A percentile compares a stretch with the other conserved stretches of the same genome.
Conservation (phyloP, 1,140 invertebrate species). For the Panagrolaimus sp. region DNA sequence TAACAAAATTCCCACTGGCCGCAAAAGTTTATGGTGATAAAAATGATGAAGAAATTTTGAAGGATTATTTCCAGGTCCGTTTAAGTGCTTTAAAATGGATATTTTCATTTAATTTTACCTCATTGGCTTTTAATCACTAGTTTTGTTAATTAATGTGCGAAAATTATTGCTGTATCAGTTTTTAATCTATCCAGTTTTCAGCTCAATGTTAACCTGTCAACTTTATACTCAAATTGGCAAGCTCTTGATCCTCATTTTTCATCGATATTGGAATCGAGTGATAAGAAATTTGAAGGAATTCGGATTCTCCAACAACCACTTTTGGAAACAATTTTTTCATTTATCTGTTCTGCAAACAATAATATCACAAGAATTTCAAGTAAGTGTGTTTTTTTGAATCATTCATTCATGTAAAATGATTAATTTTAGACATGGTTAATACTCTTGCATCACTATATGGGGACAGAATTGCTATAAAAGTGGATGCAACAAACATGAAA, state of each 20-base stretch:
- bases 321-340: slow-evolving; percentile 85
- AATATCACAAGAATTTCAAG: slow-evolving; percentile 68
- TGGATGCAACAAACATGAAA: too few relatives aligned
- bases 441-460: slow-evolving; percentile 80
- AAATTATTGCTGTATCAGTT: too few relatives aligned
- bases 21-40: too few relatives aligned
- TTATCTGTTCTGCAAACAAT: slow-evolving; percentile 95
- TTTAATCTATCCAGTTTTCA: too few relatives aligned
- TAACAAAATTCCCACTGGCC: slow-evolving; percentile 13
- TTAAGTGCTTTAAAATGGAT: too few relatives aligned
- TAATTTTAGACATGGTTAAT: slow-evolving; percentile 73
- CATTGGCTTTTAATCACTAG: too few relatives aligned
- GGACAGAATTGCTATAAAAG: too few relatives aligned
- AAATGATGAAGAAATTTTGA: slow-evolving; percentile 25
- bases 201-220: slow-evolving; percentile 63
- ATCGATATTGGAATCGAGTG: slow-evolving; percentile 64
- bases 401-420: not conserved
- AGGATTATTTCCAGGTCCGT: too few relatives aligned
- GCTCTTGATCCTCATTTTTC: slow-evolving; percentile 69
- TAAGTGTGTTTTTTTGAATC: slow-evolving; percentile 16
- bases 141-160: too few relatives aligned
- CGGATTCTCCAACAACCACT: slow-evolving; percentile 85
- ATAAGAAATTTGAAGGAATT: slow-evolving; percentile 68
- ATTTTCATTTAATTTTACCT: too few relatives aligned
- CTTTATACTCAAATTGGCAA: slow-evolving; percentile 73